A percentile compares a stretch with the other conserved stretches of the same genome.
Evolutionary conservation across 2,113 vertebrate species (phyloP).

Genomic region (Sebastes schlegelii): DNA sequence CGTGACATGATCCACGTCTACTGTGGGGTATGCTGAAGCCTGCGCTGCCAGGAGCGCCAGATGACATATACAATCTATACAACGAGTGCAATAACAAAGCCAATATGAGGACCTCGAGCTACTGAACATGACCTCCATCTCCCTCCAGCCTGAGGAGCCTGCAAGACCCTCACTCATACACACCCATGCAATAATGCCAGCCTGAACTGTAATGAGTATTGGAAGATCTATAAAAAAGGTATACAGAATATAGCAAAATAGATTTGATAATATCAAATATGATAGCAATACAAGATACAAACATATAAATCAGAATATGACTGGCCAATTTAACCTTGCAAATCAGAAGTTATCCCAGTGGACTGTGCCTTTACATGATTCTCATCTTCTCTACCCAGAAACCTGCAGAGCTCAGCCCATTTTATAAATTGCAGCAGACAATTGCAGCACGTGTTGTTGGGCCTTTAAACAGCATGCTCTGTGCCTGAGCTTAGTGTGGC

Average conservation of each 20-base stretch:
- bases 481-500: conserved; percentile 24
- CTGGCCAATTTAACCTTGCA: conserved; percentile 40
- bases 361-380: neutral
- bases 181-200: neutral
- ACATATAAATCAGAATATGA: too few relatives aligned
- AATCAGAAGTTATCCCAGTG: conserved; percentile 10
- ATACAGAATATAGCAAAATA: neutral
- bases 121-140: too few relatives aligned
- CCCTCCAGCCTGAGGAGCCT: neutral
- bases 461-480: conserved; percentile 27
- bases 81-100: too few relatives aligned
- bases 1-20: too few relatives aligned
- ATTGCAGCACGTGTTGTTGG: conserved; percentile 18
- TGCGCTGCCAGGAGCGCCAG: too few relatives aligned
- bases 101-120: neutral
- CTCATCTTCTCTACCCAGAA: neutral
- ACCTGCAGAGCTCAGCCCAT: conserved; percentile 9
- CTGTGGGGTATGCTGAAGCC: too few relatives aligned
- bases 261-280: too few relatives aligned
- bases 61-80: too few relatives aligned
- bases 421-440: conserved; percentile 6
- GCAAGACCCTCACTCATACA: neutral
- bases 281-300: too few relatives aligned
- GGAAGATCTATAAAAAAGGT: neutral
- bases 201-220: neutral